Conservation (phyloP, 2,113 vertebrate genomes). For the Motacilla tschutschensis region DNA sequence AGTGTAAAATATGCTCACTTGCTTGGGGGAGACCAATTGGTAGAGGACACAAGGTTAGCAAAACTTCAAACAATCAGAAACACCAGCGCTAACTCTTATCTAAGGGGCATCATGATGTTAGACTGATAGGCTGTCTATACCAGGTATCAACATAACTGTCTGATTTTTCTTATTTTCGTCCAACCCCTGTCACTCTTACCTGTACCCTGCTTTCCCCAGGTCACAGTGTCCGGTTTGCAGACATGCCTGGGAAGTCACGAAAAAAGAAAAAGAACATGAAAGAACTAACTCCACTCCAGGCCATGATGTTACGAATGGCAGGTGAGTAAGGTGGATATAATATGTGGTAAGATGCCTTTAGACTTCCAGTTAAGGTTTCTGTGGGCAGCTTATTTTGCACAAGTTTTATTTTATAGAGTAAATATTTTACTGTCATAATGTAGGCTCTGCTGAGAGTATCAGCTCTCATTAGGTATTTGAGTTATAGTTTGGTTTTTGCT, state of each 20-base stretch:
- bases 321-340: conserved; percentile 57
- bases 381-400: neutral
- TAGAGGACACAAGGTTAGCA: neutral
- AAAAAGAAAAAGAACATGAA: conserved; percentile 93
- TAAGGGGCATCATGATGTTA: neutral
- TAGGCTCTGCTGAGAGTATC: neutral
- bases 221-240: conserved; percentile 92
- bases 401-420: neutral
- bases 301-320: conserved; percentile 98
- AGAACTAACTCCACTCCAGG: conserved; percentile 93
- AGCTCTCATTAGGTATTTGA: neutral
- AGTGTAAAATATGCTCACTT: neutral
- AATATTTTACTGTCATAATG: neutral
- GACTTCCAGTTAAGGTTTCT: neutral
- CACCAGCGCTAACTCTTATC: neutral
- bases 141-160: fast-evolving
- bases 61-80: neutral
- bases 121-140: fast-evolving
- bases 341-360: neutral
- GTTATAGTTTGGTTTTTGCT: neutral
- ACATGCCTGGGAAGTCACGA: conserved; percentile 80
- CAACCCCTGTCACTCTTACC: neutral
- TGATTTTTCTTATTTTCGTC: neutral
- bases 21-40: neutral
- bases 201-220: conserved; percentile 10